These are phyloP conservation scores for Mirza zaza DNA, from an alignment of 2,113 vertebrate species.

Conservation along the genomic window DNA sequence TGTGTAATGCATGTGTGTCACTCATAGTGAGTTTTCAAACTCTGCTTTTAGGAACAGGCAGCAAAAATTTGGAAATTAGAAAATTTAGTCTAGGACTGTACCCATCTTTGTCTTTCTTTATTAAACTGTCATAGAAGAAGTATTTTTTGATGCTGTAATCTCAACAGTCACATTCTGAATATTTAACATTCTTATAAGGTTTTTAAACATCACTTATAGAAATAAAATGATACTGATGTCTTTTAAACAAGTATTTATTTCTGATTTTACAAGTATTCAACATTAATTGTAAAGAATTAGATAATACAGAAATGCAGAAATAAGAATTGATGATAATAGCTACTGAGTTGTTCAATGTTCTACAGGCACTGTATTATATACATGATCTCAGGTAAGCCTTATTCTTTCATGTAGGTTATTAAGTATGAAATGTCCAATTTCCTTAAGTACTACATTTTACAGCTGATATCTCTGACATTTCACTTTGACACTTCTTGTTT, in stretches of 20 bases:
- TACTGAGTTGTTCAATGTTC: neutral
- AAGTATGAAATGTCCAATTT: too few relatives aligned
- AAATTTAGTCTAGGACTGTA: neutral
- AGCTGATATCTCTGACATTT: too few relatives aligned
- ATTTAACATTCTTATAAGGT: neutral
- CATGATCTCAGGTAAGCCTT: neutral
- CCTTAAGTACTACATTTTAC: too few relatives aligned
- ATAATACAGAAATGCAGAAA: neutral
- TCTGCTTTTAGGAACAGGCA: neutral
- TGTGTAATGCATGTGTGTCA: neutral
- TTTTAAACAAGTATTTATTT: neutral
- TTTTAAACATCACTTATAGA: neutral
- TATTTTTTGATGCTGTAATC: neutral
- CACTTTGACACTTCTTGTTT: too few relatives aligned
- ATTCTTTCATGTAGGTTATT: neutral
- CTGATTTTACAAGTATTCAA: neutral
- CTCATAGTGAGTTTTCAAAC: neutral
- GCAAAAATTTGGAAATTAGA: neutral
- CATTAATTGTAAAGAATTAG: neutral
- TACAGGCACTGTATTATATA: neutral
- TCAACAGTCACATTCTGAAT: neutral
- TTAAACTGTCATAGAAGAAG: neutral
- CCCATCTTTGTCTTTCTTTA: neutral
- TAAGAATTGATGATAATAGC: neutral
- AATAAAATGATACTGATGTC: neutral